Evolutionary conservation across 2,797 vertebrate genomes (phyloP), one percentile per base, ranked within the genome.

Genomic region (Rallus crepitans): DNA sequence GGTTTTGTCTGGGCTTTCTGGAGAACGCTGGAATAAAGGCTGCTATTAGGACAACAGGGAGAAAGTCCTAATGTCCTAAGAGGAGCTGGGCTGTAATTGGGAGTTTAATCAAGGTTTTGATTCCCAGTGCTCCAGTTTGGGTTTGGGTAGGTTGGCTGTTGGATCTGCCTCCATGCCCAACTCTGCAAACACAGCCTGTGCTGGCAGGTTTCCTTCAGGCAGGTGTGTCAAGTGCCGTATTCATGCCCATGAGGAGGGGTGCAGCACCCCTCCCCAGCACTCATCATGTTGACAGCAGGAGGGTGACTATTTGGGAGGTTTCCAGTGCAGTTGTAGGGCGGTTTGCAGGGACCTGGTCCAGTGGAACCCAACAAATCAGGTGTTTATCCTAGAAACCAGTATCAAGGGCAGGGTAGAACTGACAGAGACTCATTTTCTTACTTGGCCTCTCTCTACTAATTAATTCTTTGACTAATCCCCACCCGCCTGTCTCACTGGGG

Each of bases 291-390:
- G 48, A 17, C 0, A 7, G 55, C 39, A 10, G 27, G 23, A 28
- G 14, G 35, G 30, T 2, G 2, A 56, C 31, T 23, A 0, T 7
- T 31, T 0, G 2, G 42, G 57, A 42, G 50, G 35, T 7, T 35
- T 42, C 45, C 28, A 15, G 42, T 15, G 31, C 60, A 52, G 37
- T 0, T 1, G 35, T 33, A 27, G 52, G 33, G 83, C 1, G 1
- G 6, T 24, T 64, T 42, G n/a, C 8, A 39, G 64, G 25, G 42
- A 4, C 35, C 61, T 84, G 73, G 45, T 68, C 30, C 21, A 15
- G 15, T 1, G 3, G 5, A 40, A 65, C 27, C 55, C 71, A 12
- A 23, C 28, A 65, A 45, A 57, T 7, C 20, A 63, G 1, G 6
- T 12, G 25, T 23, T 83, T 63, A 4, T 39, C 35, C 42, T 7